phyloP scores from a whole-genome alignment of 2,113 vertebrate genomes.

The Strix uralensis region DNA sequence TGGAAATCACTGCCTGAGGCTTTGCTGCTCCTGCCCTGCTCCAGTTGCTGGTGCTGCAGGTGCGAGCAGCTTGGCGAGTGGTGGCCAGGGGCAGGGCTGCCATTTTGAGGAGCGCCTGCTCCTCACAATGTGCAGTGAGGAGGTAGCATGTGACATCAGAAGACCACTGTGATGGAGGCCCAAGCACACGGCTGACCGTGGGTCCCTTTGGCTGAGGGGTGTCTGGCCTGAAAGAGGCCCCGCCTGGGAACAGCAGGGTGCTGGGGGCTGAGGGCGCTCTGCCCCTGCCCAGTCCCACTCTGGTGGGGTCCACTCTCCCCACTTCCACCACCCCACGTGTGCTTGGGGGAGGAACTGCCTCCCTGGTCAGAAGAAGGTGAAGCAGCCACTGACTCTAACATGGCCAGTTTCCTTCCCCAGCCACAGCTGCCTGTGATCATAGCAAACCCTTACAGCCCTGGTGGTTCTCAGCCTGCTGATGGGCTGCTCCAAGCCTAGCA shows the following conservation, averaged over 20 bases:
- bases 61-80: accelerated
- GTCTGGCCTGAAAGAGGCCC: too few species aligned
- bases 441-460: too few species aligned
- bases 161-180: background rate
- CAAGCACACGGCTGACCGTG: background rate
- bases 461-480: too few species aligned
- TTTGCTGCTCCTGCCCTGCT: background rate
- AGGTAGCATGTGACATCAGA: background rate
- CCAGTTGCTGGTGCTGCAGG: background rate
- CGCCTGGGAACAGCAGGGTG: background rate
- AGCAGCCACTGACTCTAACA: too few species aligned
- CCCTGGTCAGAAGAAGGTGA: too few species aligned
- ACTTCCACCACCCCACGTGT: background rate
- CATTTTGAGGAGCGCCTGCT: too few species aligned
- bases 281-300: too few species aligned
- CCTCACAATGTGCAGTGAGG: background rate
- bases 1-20: too few species aligned
- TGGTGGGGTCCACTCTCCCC: background rate
- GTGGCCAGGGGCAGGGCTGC: background rate
- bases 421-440: too few species aligned
- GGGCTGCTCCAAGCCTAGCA: too few species aligned
- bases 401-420: too few species aligned
- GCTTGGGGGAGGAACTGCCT: too few species aligned
- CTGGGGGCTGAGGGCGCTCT: background rate
- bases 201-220: background rate